These are phyloP conservation scores for Solea solea DNA, from an alignment of 2,113 vertebrate genomes.

Conservation along the genomic window DNA sequence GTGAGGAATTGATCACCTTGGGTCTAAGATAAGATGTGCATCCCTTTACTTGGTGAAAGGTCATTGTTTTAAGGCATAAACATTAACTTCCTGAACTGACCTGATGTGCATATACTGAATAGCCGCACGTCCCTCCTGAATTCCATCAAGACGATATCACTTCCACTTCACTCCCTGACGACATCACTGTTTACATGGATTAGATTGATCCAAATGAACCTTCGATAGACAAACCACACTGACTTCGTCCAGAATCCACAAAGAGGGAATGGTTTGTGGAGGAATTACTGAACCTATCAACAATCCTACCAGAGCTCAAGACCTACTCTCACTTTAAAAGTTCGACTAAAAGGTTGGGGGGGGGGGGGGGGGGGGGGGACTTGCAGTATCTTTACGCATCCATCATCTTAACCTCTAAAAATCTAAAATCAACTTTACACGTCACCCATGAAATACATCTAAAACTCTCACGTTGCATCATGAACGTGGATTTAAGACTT, in stretches of 20 bases:
- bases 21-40: constrained; percentile 9
- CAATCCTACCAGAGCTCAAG: not conserved
- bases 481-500: constrained; percentile 38
- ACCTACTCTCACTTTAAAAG: not conserved
- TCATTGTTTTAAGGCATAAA: constrained; percentile 63
- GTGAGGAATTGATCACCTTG: constrained; percentile 2
- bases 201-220: constrained; percentile 1
- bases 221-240: not conserved
- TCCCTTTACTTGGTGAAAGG: constrained; percentile 14
- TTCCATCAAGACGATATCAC: constrained; percentile 1
- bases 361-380: not conserved
- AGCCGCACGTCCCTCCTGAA: constrained; percentile 11
- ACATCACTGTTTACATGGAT: not conserved
- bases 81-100: constrained; percentile 41
- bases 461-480: constrained; percentile 29
- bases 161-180: not conserved
- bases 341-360: no score
- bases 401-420: constrained; percentile 14
- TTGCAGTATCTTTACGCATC: not conserved
- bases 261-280: not conserved
- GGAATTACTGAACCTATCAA: not conserved
- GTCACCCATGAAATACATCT: constrained; percentile 3
- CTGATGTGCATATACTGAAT: constrained; percentile 44
- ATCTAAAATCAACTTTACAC: constrained; percentile 7
- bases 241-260: not conserved